Conservation (phyloP, 2,113 vertebrate species). For the Raja brachyura region DNA sequence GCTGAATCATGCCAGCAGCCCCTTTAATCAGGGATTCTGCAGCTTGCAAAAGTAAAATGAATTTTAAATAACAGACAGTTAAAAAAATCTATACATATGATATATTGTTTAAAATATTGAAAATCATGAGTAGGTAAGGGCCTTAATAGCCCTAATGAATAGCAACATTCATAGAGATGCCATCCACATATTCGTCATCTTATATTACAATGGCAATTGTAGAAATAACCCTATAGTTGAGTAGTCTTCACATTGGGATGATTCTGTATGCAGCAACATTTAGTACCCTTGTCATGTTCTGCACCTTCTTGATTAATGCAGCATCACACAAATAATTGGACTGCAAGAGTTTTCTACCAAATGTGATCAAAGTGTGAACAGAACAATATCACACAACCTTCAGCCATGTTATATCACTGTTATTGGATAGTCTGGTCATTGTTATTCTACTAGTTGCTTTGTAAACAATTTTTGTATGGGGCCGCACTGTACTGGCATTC, state of each 20-base stretch:
- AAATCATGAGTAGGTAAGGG: too few species aligned
- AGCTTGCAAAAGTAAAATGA: neutral
- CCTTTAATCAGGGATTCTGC: neutral
- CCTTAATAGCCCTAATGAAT: neutral
- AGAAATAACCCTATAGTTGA: neutral
- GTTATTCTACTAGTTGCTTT: neutral
- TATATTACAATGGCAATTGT: too few species aligned
- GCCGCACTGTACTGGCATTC: neutral
- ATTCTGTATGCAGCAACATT: neutral
- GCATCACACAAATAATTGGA: neutral
- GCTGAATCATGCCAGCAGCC: neutral
- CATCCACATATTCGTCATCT: neutral
- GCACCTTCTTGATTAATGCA: neutral
- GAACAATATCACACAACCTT: neutral
- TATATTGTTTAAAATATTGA: neutral
- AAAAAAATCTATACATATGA: neutral
- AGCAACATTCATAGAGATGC: neutral
- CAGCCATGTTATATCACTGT: conserved; percentile 19
- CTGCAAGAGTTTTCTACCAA: neutral
- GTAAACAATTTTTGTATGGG: conserved; percentile 17
- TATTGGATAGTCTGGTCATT: neutral
- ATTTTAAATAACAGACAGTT: neutral
- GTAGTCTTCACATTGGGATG: neutral
- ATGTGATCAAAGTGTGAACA: neutral
- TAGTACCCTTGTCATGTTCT: neutral